A percentile compares a stretch with the other conserved stretches of the same genome.
Evolutionary conservation across 2,113 vertebrate genomes (phyloP).

Genomic region (Cavia porcellus): DNA sequence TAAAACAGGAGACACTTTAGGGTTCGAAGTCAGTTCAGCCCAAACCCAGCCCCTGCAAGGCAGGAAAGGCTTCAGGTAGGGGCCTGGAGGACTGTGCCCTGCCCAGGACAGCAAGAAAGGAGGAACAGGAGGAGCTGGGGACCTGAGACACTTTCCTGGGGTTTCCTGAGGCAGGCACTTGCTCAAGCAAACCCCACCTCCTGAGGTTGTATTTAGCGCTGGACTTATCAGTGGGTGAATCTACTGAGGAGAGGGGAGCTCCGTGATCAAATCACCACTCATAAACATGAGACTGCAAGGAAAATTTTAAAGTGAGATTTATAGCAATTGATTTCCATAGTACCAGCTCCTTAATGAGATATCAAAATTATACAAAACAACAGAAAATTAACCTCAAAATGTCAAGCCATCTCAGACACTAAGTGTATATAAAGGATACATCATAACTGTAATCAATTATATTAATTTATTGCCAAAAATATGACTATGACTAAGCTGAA

Average conservation of each 20-base stretch:
- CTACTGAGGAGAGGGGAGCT: rapidly evolving
- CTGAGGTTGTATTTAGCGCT: not conserved
- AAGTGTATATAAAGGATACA: not conserved
- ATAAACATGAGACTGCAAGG: no score
- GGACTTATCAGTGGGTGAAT: no score
- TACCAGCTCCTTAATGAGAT: not conserved
- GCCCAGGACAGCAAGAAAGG: not conserved
- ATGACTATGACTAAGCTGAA: not conserved
- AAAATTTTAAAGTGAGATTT: not conserved
- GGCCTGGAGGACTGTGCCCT: no score
- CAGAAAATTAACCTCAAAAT: not conserved
- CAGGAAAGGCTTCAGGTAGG: no score
- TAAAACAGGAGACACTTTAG: no score
- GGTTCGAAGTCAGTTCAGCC: no score
- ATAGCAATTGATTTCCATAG: not conserved
- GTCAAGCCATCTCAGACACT: not conserved
- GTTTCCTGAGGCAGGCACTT: not conserved
- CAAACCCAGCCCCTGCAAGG: no score
- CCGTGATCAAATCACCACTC: not conserved
- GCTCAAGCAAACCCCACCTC: not conserved
- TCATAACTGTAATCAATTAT: not conserved
- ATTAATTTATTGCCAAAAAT: no score
- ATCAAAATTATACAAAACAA: not conserved
- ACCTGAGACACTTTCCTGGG: not conserved
- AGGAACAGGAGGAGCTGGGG: not conserved